Percentiles rank a stretch among this genome's conserved stretches.
phyloP scores from a whole-genome alignment of 2,797 vertebrate species.

The Graptemys geographica region DNA sequence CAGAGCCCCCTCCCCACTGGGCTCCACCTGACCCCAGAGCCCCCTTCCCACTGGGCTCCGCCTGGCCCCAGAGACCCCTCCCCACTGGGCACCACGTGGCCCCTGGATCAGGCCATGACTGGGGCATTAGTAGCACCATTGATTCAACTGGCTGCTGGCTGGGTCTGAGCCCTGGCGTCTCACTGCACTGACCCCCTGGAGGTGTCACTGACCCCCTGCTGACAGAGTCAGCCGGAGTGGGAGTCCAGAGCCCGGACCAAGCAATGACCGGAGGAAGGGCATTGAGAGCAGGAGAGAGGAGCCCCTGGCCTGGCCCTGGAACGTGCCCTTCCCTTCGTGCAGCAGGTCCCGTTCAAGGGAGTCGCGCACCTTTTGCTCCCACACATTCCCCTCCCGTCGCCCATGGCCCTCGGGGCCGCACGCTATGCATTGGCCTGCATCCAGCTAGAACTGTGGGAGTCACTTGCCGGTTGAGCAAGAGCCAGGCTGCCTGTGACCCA shows the following conservation, averaged over 20 bases:
- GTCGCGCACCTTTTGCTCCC: neutral
- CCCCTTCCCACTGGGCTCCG: neutral
- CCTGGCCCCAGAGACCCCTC: neutral
- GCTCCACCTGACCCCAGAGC: too few species aligned
- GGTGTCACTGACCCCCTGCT: neutral
- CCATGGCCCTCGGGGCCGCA: accelerated
- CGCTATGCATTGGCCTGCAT: accelerated
- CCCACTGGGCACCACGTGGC: too few species aligned
- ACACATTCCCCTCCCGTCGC: neutral
- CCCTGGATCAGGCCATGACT: neutral
- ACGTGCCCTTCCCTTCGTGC: neutral
- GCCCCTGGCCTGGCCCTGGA: neutral
- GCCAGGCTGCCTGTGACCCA: neutral
- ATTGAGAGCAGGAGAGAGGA: neutral
- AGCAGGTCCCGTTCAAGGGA: neutral
- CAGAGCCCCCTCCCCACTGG: too few species aligned
- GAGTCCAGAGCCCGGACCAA: neutral
- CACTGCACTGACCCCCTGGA: neutral
- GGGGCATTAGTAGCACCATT: neutral
- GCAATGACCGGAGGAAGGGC: neutral
- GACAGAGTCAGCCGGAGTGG: constrained; percentile 11
- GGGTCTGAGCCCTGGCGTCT: neutral
- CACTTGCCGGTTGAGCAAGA: constrained; percentile 17
- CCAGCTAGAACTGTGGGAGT: neutral
- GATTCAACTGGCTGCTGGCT: neutral